Base-by-base conservation (phyloP, 2,888 invertebrate genomes). In the Nomada flava region DNA sequence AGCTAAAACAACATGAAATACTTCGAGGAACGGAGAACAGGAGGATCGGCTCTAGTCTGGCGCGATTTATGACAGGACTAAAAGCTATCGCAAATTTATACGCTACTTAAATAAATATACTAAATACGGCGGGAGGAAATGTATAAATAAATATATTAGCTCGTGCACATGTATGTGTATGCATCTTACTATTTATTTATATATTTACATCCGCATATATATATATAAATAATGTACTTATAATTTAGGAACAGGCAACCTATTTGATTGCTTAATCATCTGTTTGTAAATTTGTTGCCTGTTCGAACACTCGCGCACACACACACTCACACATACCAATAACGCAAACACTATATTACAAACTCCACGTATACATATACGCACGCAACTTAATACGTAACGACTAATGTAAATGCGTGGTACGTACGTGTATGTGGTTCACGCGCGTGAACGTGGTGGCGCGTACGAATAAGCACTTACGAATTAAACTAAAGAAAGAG, bases 101-200 rank as follows among this genome's bases (percentile, higher is more conserved):
- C 91, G 93, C 92, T 92, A 92, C 91, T 91, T 91, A 91, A 91
- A 91, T 91, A 92, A 93, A 92, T 91, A 93, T 70, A 79, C 88
- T 89, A 70, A 84, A 82, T 85, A 70, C 71, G 79, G 75, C 69
- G 91, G 36, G 36, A 90, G 90, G 84, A 88, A 76, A 76, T 68
- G 74, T 29, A 55, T 50, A 57, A 44, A 71, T 64, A 75, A 60
- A 91, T 91, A 91, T 91, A 91, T 90, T 92, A 91, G 91, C 90
- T 91, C 59, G 26, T 50, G n/a, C 60, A 59, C 10, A 4, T 2
- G 29, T 29, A 20, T 52, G 13, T 18, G 20, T 18, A 36, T 60
- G 91, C 23, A 20, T 10, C 23, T 26, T 20, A 23, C 10, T n/a
- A 18, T 44, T 29, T 26, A 57, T 81, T 55, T 55, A 26, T 36